Percentiles rank a stretch among this genome's conserved stretches.
Evolutionary conservation across 1,140 invertebrate genomes (phyloP).

Genomic region (Pseudomyrmex flavicornis): DNA sequence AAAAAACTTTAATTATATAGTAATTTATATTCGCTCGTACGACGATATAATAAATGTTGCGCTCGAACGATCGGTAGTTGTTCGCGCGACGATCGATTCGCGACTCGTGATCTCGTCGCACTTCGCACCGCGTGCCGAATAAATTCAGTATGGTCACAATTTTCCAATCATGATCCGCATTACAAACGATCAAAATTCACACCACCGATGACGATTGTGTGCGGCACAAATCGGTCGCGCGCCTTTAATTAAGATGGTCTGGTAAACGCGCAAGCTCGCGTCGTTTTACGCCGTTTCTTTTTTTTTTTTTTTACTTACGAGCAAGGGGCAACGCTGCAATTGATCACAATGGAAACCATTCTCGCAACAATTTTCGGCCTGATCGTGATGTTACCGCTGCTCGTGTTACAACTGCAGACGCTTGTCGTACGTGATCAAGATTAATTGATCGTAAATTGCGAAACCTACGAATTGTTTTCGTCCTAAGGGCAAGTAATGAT

Average conservation of each 20-base stretch:
- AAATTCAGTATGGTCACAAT: conserved; percentile 15
- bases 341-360: conserved; percentile 59
- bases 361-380: conserved; percentile 56
- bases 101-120: neutral
- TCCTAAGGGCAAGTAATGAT: conserved; percentile 53
- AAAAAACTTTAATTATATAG: too few relatives aligned
- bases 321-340: neutral
- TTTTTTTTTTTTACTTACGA: neutral
- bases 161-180: conserved; percentile 3
- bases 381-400: conserved; percentile 54
- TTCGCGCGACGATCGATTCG: neutral
- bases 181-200: conserved; percentile 31
- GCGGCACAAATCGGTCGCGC: neutral
- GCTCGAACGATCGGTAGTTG: conserved; percentile 15
- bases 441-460: conserved; percentile 61
- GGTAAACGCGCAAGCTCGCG: neutral
- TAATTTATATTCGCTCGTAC: neutral
- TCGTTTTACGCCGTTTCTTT: neutral
- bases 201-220: neutral
- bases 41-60: neutral
- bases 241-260: neutral
- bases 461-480: conserved; percentile 58
- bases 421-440: conserved; percentile 64
- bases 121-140: neutral
- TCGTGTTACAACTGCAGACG: conserved; percentile 63